phyloP scores from a whole-genome alignment of 92 coral and sea anemone genomes.

The Phenganax subtilis region DNA sequence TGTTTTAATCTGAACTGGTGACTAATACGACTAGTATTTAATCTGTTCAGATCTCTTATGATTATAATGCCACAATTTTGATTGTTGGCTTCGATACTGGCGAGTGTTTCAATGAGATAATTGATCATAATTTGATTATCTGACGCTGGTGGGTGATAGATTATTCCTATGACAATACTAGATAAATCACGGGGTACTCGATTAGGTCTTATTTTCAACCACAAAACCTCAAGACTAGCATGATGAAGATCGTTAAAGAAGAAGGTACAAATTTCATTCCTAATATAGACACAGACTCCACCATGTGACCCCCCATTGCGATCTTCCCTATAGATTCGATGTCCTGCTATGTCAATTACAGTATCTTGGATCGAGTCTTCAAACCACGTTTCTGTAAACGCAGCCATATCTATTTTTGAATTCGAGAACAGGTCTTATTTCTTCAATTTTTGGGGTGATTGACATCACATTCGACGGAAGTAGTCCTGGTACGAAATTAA shows the following conservation, averaged over 20 bases:
- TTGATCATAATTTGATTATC: conserved; percentile 20
- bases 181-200: conserved; percentile 39
- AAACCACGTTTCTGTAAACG: no score
- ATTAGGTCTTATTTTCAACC: conserved; percentile 40
- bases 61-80: conserved; percentile 37
- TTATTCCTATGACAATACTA: conserved; percentile 23
- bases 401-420: no score
- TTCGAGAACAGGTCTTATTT: not conserved
- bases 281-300: conserved; percentile 43
- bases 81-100: conserved; percentile 23
- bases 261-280: no score
- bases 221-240: conserved; percentile 33
- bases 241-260: not conserved
- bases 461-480: conserved; percentile 47
- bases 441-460: conserved; percentile 43
- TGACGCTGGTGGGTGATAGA: conserved; percentile 40
- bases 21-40: not conserved
- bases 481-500: not conserved
- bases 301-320: conserved; percentile 28
- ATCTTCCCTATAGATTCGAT: conserved; percentile 31
- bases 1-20: conserved; percentile 14
- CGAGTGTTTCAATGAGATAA: conserved; percentile 13
- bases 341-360: not conserved
- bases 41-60: conserved; percentile 36
- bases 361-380: no score